These are phyloP conservation scores for Byasa hedistus DNA, from an alignment of 2,888 invertebrate species.

Conservation along the genomic window DNA sequence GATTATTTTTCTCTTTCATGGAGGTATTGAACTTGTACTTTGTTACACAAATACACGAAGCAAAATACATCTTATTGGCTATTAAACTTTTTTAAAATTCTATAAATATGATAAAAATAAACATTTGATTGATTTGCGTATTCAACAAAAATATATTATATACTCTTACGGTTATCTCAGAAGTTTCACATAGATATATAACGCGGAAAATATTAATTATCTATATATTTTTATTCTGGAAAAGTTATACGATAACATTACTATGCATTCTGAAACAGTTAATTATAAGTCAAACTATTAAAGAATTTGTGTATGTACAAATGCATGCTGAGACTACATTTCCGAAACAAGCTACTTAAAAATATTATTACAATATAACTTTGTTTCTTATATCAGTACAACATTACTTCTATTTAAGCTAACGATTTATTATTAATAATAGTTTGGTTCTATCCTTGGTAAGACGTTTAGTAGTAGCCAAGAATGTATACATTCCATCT, in stretches of 20 bases:
- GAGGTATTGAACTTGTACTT: conserved; percentile 29
- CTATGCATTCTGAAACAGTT: not conserved
- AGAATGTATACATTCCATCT: conserved; percentile 16
- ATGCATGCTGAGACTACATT: not conserved
- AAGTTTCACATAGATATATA: not conserved
- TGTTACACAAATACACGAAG: not conserved
- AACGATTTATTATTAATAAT: conserved; percentile 49
- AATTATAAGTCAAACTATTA: not conserved
- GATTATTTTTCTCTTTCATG: conserved; percentile 10
- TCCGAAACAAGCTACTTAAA: not conserved
- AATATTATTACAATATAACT: not conserved
- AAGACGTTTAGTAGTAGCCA: conserved; percentile 42
- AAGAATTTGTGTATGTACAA: not conserved
- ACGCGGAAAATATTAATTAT: not conserved
- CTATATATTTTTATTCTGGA: not conserved
- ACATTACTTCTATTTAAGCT: conserved; percentile 25
- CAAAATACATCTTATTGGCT: not conserved
- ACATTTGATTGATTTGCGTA: not conserved
- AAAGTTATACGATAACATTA: not conserved
- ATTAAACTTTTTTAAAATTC: not conserved
- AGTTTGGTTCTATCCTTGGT: conserved; percentile 68
- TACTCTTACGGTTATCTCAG: not conserved
- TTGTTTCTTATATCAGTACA: conserved; percentile 1
- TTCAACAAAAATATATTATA: conserved; percentile 17
- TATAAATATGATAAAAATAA: conserved; percentile 15